phyloP scores from a whole-genome alignment of 2,113 vertebrate genomes.

The Ciconia stormi region DNA sequence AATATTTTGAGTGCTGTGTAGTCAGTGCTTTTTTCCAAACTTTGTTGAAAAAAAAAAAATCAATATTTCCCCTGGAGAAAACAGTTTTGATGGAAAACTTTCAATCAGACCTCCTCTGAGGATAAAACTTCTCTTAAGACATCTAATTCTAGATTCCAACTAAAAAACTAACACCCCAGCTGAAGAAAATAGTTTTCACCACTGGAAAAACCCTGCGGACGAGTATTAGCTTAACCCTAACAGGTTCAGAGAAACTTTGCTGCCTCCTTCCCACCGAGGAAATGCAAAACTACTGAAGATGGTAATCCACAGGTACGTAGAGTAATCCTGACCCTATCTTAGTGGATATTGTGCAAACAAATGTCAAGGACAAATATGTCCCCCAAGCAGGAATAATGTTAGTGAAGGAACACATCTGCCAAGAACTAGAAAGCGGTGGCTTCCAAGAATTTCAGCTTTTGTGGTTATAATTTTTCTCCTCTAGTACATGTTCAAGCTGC shows the following conservation, averaged over 20 bases:
- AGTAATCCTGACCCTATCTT: neutral
- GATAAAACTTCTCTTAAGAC: neutral
- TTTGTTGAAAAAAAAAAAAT: neutral
- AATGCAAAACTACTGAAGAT: neutral
- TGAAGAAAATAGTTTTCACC: neutral
- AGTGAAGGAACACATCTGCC: neutral
- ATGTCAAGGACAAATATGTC: neutral
- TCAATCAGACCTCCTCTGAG: neutral
- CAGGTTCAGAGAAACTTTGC: neutral
- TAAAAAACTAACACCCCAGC: neutral
- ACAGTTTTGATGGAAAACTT: neutral
- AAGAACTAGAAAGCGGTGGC: neutral
- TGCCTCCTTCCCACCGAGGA: neutral
- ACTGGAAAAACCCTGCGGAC: neutral
- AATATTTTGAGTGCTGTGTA: neutral
- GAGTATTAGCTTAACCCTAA: neutral
- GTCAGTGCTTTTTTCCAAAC: neutral
- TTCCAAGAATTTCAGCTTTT: neutral
- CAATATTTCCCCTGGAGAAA: neutral
- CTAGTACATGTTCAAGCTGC: neutral
- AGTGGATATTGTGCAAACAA: neutral
- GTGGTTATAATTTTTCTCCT: neutral
- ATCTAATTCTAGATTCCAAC: neutral
- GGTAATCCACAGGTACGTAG: neutral
- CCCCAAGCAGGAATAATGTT: neutral